Evolutionary conservation across 2,797 vertebrate genomes (phyloP).

Genomic region (Anabas testudineus): DNA sequence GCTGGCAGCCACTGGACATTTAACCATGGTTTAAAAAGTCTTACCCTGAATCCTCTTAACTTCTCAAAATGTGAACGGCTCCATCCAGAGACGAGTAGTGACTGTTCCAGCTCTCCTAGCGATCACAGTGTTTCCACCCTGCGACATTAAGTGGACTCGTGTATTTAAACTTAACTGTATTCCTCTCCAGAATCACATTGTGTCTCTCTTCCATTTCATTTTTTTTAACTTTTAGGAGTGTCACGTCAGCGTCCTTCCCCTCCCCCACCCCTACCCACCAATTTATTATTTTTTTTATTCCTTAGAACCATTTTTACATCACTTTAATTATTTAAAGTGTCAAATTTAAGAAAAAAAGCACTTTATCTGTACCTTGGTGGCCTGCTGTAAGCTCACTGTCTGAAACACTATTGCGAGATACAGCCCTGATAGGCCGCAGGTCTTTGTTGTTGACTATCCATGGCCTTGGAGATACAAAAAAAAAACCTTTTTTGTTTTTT

Average conservation of each 20-base stretch:
- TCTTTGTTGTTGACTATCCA: slow-evolving; percentile 79
- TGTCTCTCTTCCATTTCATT: slow-evolving; percentile 61
- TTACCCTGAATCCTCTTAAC: slow-evolving; percentile 69
- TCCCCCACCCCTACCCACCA: too few relatives aligned
- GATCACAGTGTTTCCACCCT: slow-evolving; percentile 76
- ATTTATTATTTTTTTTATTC: slow-evolving; percentile 19
- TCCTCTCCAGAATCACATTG: slow-evolving; percentile 52
- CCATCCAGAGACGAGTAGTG: slow-evolving; percentile 72
- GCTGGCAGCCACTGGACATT: slow-evolving; percentile 13
- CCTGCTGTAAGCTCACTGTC: slow-evolving; percentile 86
- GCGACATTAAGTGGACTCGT: slow-evolving; percentile 63
- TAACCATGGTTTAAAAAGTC: slow-evolving; percentile 67
- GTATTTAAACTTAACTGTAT: slow-evolving; percentile 68
- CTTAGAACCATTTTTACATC: slow-evolving; percentile 71
- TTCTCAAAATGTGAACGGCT: slow-evolving; percentile 83
- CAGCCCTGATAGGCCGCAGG: slow-evolving; percentile 75
- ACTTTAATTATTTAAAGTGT: slow-evolving; percentile 87
- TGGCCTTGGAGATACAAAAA: slow-evolving; percentile 79
- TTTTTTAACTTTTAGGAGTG: slow-evolving; percentile 42
- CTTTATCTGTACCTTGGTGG: slow-evolving; percentile 91
- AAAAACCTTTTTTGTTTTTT: slow-evolving; percentile 7
- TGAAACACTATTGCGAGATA: slow-evolving; percentile 79
- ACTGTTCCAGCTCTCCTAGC: slow-evolving; percentile 73
- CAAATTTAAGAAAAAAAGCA: slow-evolving; percentile 85
- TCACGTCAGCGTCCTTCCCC: slow-evolving; percentile 30